Conservation (phyloP, 2,113 vertebrate genomes). For the Tauraco erythrolophus region DNA sequence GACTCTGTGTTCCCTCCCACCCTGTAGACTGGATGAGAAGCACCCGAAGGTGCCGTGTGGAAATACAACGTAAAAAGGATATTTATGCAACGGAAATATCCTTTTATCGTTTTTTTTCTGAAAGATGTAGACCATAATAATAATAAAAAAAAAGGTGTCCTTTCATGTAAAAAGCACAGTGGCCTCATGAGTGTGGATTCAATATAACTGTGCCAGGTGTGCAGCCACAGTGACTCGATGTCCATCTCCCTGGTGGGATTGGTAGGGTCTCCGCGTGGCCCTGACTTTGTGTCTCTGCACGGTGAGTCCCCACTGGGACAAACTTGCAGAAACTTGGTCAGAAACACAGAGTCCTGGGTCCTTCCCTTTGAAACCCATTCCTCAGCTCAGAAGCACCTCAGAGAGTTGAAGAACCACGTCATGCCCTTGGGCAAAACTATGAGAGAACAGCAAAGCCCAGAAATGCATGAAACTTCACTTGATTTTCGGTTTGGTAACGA, state of each 20-base stretch:
- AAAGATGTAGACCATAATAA: background rate
- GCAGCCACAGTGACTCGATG: rapidly evolving
- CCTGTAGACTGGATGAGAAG: background rate
- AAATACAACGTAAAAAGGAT: background rate
- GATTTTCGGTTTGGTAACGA: background rate
- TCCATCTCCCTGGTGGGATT: background rate
- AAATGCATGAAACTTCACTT: background rate
- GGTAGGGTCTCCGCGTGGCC: background rate
- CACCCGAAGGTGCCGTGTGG: rapidly evolving
- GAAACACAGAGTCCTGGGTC: background rate
- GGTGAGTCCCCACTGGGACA: background rate
- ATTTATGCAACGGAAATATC: background rate
- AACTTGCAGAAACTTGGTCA: background rate
- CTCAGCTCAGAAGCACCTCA: background rate
- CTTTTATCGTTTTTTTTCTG: background rate
- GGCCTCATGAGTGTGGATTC: background rate
- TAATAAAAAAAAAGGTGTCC: too few species aligned
- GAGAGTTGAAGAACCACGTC: background rate
- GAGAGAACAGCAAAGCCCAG: background rate
- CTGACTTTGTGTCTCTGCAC: background rate
- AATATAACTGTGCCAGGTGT: background rate
- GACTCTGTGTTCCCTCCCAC: background rate
- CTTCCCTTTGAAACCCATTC: background rate
- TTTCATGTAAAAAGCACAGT: background rate
- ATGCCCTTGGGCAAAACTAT: background rate